A percentile compares a stretch with the other conserved stretches of the same genome.
These are phyloP conservation scores for Phyllopteryx taeniolatus DNA, from an alignment of 2,113 vertebrate species.

Conservation along the genomic window DNA sequence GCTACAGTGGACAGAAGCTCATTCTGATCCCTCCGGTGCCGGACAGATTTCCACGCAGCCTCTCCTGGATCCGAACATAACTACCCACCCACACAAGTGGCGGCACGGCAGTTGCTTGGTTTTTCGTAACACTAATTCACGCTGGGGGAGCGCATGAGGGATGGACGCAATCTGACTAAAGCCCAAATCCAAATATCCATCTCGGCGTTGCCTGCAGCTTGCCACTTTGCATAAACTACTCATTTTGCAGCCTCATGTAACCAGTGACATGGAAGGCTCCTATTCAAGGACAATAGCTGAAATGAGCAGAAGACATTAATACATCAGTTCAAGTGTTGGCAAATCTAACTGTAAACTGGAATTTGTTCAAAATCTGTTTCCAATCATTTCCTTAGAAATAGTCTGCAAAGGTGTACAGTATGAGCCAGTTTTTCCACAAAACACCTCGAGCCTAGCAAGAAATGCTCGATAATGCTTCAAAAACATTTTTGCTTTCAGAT, in stretches of 20 bases:
- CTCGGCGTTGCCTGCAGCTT: neutral
- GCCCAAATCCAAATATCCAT: constrained; percentile 9
- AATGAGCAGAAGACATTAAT: too few species aligned
- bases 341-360: too few species aligned
- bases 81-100: neutral
- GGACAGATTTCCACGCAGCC: constrained; percentile 3
- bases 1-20: neutral
- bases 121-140: neutral
- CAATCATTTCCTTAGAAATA: too few species aligned
- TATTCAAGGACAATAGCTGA: neutral
- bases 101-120: constrained; percentile 3
- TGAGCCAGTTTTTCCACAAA: too few species aligned
- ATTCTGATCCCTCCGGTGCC: neutral
- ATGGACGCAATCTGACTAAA: constrained; percentile 7
- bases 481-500: too few species aligned
- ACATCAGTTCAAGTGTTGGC: too few species aligned
- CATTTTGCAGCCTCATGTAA: neutral
- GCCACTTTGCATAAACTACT: neutral
- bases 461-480: too few species aligned
- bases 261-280: neutral
- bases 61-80: neutral
- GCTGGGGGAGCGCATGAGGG: neutral
- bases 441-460: too few species aligned
- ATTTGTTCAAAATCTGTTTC: too few species aligned
- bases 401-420: too few species aligned